Percentiles rank a stretch among this genome's conserved stretches.
phyloP scores from a whole-genome alignment of 2,113 vertebrate genomes.

The Laticauda laticaudata region DNA sequence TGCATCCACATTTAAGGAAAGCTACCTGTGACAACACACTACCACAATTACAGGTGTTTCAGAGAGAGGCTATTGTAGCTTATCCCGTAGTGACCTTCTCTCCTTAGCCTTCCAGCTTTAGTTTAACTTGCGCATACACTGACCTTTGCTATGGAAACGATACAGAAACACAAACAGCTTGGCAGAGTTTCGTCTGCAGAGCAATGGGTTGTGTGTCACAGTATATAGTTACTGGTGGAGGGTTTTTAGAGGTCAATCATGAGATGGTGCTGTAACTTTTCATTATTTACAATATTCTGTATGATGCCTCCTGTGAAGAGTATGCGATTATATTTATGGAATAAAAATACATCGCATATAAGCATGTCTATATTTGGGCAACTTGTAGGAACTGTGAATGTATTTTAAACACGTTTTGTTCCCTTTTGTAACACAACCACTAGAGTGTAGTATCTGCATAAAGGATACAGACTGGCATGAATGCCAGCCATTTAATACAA shows the following conservation, averaged over 20 bases:
- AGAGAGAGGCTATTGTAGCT: constrained; percentile 51
- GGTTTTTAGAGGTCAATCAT: constrained; percentile 62
- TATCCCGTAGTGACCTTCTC: constrained; percentile 80
- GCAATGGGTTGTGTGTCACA: constrained; percentile 76
- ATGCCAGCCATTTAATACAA: constrained; percentile 72
- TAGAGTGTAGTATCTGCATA: constrained; percentile 58
- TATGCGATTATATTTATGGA: neutral
- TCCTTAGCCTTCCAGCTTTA: constrained; percentile 78
- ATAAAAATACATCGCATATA: neutral
- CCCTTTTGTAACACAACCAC: constrained; percentile 64
- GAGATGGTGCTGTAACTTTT: constrained; percentile 52
- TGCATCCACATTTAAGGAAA: neutral
- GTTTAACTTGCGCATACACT: constrained; percentile 79
- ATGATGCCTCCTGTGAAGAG: constrained; percentile 26
- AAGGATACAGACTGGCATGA: constrained; percentile 67
- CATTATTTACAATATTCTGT: constrained; percentile 38
- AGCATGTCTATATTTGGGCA: neutral
- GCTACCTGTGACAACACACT: constrained; percentile 26
- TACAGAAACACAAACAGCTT: constrained; percentile 90
- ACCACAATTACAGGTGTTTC: constrained; percentile 40
- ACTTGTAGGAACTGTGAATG: constrained; percentile 69
- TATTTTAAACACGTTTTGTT: constrained; percentile 70
- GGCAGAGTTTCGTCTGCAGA: constrained; percentile 67
- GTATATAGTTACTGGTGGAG: constrained; percentile 74
- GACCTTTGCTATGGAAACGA: constrained; percentile 90